Evolutionary conservation across 2,797 vertebrate genomes (phyloP).

Genomic region (Cephalopachus bancanus): DNA sequence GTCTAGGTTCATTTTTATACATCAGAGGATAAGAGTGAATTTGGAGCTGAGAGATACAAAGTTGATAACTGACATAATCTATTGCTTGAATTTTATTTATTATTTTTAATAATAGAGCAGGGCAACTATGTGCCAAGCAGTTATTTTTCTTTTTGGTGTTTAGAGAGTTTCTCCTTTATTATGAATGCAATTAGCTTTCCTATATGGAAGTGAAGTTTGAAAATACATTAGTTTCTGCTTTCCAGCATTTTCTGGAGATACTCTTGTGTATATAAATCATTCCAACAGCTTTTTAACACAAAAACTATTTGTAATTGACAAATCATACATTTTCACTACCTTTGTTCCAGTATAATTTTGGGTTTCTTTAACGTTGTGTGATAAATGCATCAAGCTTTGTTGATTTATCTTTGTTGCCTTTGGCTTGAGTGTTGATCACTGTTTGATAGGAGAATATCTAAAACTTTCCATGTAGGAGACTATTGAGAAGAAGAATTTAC

Average conservation of each 20-base stretch:
- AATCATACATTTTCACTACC: background rate
- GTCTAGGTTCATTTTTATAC: background rate
- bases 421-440: background rate
- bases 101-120: background rate
- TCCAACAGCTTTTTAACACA: background rate
- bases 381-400: background rate
- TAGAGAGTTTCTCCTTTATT: background rate
- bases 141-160: slow-evolving; percentile 11
- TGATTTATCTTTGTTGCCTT: slow-evolving; percentile 30
- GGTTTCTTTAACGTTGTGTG: slow-evolving; percentile 5
- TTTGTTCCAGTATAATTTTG: background rate
- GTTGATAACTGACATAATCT: background rate
- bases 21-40: background rate
- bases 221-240: background rate
- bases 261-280: slow-evolving; percentile 5
- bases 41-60: background rate
- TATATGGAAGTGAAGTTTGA: background rate
- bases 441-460: background rate
- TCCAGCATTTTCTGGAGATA: background rate
- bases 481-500: background rate
- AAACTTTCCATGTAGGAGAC: slow-evolving; percentile 27
- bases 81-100: slow-evolving; percentile 15
- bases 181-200: background rate
- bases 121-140: background rate
- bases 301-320: background rate